phyloP scores from a whole-genome alignment of 2,113 vertebrate species.

The Cepphus grylle region DNA sequence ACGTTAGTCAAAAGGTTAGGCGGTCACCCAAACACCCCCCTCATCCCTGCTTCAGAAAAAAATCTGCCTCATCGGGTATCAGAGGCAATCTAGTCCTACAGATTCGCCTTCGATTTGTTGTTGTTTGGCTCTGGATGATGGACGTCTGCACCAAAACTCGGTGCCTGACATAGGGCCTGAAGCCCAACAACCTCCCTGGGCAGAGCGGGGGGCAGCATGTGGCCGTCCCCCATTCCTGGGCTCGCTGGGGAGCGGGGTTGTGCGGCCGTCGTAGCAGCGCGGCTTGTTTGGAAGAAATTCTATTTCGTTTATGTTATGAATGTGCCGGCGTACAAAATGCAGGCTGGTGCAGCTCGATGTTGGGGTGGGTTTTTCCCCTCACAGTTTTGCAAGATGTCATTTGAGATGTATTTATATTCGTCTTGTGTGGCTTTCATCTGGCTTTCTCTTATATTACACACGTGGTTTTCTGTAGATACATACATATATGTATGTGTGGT shows the following conservation, averaged over 20 bases:
- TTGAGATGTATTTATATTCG: neutral
- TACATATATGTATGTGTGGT: neutral
- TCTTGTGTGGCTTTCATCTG: neutral
- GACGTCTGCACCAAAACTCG: neutral
- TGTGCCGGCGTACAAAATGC: neutral
- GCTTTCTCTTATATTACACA: neutral
- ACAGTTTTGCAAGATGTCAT: neutral
- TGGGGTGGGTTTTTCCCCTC: neutral
- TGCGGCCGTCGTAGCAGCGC: neutral
- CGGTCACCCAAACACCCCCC: neutral
- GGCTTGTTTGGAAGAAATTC: neutral
- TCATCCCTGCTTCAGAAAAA: neutral
- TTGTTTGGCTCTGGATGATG: neutral
- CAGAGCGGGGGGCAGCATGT: neutral
- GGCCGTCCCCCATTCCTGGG: neutral
- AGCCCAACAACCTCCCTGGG: neutral
- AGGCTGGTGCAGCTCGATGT: neutral
- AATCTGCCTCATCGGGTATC: accelerated
- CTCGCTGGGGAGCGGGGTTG: neutral
- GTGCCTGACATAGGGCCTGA: neutral
- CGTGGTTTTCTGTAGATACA: neutral
- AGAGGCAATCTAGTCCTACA: neutral
- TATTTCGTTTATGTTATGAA: neutral
- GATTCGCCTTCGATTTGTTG: neutral
- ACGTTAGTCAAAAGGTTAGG: neutral